phyloP scores from a whole-genome alignment of 2,113 vertebrate genomes.

The Coryphaenoides rupestris region DNA sequence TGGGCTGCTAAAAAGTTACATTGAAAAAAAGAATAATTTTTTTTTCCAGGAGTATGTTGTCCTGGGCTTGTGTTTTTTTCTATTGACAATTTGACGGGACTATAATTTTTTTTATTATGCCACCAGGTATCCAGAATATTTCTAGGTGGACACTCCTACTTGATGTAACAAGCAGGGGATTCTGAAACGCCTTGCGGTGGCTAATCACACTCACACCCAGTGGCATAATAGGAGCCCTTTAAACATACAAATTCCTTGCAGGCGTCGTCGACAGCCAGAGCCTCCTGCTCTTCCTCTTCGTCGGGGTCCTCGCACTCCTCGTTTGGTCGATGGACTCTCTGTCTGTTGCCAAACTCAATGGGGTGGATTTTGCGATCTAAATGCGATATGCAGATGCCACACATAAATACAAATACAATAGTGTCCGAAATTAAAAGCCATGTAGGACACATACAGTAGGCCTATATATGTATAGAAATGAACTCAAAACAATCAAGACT shows the following conservation, averaged over 20 bases:
- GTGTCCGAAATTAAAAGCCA: too few species aligned
- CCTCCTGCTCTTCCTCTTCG: conserved; percentile 52
- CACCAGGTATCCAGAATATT: too few species aligned
- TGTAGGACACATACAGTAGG: neutral
- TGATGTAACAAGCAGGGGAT: too few species aligned
- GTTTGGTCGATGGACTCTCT: conserved; percentile 79
- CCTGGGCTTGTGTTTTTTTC: too few species aligned
- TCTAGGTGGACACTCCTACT: too few species aligned
- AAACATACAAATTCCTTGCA: conserved; percentile 70
- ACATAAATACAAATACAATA: neutral
- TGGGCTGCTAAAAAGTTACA: conserved; percentile 37
- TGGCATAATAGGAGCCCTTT: too few species aligned
- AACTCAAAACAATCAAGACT: neutral
- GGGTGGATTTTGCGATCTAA: conserved; percentile 64
- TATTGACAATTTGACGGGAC: too few species aligned
- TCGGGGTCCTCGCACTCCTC: conserved; percentile 77
- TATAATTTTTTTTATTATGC: too few species aligned
- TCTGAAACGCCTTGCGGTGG: too few species aligned
- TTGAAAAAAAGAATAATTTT: neutral
- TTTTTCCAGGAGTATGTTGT: too few species aligned
- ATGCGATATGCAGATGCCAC: conserved; percentile 1
- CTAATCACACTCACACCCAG: too few species aligned
- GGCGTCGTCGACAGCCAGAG: conserved; percentile 16
- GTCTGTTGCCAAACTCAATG: conserved; percentile 83
- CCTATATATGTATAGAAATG: neutral